A percentile compares a stretch with the other conserved stretches of the same genome.
phyloP scores from a whole-genome alignment of 2,797 vertebrate species.

The Esox masquinongy region DNA sequence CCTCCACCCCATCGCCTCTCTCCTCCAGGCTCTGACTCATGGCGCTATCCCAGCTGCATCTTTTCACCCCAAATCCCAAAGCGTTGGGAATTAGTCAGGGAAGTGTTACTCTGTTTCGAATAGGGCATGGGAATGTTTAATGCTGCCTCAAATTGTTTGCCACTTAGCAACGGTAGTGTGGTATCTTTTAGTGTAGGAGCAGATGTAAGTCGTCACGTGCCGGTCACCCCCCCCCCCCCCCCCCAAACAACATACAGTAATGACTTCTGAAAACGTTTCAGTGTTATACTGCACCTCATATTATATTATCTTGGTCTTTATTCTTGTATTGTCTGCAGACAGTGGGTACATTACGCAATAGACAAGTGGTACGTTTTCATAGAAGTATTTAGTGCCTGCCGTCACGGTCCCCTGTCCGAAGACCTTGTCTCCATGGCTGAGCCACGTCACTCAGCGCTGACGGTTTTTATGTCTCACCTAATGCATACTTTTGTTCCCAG shows the following conservation, averaged over 20 bases:
- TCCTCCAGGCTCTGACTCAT: slow-evolving; percentile 47
- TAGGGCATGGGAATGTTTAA: slow-evolving; percentile 29
- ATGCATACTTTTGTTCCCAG: slow-evolving; percentile 19
- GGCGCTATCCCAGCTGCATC: slow-evolving; percentile 21
- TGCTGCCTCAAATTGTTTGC: slow-evolving; percentile 23
- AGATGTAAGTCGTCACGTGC: slow-evolving; percentile 5
- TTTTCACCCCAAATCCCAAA: slow-evolving; percentile 12
- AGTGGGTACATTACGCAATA: neutral
- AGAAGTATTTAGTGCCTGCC: slow-evolving; percentile 39
- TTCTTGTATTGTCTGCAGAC: slow-evolving; percentile 21
- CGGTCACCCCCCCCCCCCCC: neutral
- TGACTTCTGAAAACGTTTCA: neutral
- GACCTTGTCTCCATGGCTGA: slow-evolving; percentile 8
- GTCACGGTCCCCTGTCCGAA: slow-evolving; percentile 25
- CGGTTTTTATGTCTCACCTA: slow-evolving; percentile 31
- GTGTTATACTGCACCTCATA: neutral
- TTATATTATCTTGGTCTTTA: slow-evolving; percentile 21
- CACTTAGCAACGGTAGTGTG: slow-evolving; percentile 22
- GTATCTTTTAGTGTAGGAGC: slow-evolving; percentile 24
- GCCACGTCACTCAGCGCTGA: neutral
- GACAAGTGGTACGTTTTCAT: slow-evolving; percentile 32
- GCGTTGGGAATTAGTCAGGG: neutral
- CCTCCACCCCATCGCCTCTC: neutral
- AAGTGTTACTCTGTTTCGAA: slow-evolving; percentile 29
- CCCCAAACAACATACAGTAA: neutral